Evolutionary conservation across 2,113 vertebrate species (phyloP), one percentile per base, ranked within the genome.

Genomic region (Tinamus guttatus): DNA sequence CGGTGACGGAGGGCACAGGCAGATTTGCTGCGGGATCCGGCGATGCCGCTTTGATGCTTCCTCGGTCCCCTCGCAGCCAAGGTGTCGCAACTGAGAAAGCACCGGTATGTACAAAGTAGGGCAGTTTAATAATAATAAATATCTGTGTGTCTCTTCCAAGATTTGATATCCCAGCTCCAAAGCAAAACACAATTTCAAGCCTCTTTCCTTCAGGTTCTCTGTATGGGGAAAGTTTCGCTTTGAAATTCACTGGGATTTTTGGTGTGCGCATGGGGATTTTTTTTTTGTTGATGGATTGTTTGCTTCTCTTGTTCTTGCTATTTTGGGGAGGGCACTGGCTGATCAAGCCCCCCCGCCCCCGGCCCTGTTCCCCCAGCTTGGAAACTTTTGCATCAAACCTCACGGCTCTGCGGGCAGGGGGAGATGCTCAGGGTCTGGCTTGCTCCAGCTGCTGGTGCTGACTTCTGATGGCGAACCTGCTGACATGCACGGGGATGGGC

Each of bases 391-490:
- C 81, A 64, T 59, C 76, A 34, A 71, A 84, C 58, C 81, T 62
- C 19, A 52, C 12, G 89, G 83, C 62, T 94, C 67, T 20, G 85
- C 85, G 85, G 8, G 1, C 1, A 8, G 16, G 41, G 34, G 36
- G 71, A 32, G 49, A 22, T 24, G 59, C 56, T 99, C 98, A 99
- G 83, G 99, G 99, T 65, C 99, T 96, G 92, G 98, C 98, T 98
- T 99, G 99, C 89, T 99, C 99, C 97, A 99, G 97, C 97, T 99
- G 99, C 98, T 99, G 99, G 54, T 99, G 99, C 97, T 99, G 99
- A 97, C 99, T 99, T 95, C 99, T 97, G 85, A 99, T 99, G 1
- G 99, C 99, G 90, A 99, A 99, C 88, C 99, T 98, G 97, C 99
- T 99, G 94, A 99, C 99, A 74, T 99, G 99, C 93, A 99, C 99